Percentiles rank a stretch among this genome's conserved stretches.
These are phyloP conservation scores for Parascotia fuliginaria DNA, from an alignment of 2,888 invertebrate genomes.

Conservation along the genomic window DNA sequence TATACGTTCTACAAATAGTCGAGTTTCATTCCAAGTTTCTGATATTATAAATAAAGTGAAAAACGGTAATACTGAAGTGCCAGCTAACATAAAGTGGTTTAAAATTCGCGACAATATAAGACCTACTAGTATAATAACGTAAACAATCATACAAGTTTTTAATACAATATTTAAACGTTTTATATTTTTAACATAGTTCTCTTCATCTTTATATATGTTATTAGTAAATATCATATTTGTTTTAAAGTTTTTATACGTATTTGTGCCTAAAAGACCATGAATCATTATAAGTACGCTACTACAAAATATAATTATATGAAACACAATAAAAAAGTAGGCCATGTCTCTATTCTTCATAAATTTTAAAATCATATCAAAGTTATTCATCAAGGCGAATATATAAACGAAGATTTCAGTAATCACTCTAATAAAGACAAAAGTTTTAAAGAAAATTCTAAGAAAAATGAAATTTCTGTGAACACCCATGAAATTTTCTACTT, in stretches of 20 bases:
- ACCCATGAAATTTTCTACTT: not conserved
- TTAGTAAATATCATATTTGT: not conserved
- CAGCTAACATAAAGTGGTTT: not conserved
- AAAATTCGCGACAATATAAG: too few relatives aligned
- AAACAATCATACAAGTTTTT: not conserved
- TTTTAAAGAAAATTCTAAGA: not conserved
- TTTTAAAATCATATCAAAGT: not conserved
- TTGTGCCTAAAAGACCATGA: not conserved
- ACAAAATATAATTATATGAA: not conserved
- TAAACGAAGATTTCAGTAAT: not conserved
- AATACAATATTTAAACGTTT: not conserved
- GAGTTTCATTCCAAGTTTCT: not conserved
- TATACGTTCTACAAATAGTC: slow-evolving; percentile 7
- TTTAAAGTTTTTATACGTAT: not conserved
- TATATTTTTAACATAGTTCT: not conserved
- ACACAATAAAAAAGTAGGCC: not conserved
- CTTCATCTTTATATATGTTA: not conserved
- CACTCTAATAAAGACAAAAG: not conserved
- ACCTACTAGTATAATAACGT: not conserved
- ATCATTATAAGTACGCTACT: not conserved
- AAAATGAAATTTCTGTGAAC: not conserved
- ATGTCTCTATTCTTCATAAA: not conserved
- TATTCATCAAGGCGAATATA: not conserved
- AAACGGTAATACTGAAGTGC: not conserved
- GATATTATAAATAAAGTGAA: not conserved